Percentiles rank a stretch among this genome's conserved stretches.
These are phyloP conservation scores for Clitarchus hookeri DNA, from an alignment of 2,888 invertebrate genomes.

Conservation along the genomic window DNA sequence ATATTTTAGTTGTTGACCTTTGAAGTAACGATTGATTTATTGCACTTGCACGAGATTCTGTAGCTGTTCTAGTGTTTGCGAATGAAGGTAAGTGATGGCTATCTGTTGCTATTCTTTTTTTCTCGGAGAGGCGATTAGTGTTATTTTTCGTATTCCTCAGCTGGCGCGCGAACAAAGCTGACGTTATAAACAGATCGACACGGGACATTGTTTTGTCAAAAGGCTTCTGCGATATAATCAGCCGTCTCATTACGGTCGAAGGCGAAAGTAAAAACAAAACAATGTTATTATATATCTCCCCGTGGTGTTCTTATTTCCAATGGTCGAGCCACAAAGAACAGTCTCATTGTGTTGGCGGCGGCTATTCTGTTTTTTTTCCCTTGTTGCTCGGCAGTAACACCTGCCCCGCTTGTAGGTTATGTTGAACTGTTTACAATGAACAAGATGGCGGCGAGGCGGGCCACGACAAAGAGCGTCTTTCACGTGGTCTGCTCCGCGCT, in stretches of 20 bases:
- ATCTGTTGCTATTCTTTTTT: neutral
- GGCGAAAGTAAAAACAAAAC: neutral
- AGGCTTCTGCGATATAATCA: conserved; percentile 5
- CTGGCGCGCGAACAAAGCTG: neutral
- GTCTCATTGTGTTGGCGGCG: neutral
- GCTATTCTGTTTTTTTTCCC: neutral
- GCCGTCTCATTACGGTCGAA: conserved; percentile 1
- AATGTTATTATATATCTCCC: neutral
- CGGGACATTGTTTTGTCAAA: conserved; percentile 5
- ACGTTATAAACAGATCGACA: neutral
- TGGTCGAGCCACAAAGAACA: neutral
- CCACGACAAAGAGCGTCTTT: neutral
- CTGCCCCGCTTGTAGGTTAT: conserved; percentile 9
- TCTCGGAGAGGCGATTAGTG: neutral
- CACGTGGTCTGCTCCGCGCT: neutral
- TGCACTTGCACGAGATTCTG: neutral
- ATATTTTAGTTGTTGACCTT: neutral
- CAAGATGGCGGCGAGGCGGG: neutral
- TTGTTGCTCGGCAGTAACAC: neutral
- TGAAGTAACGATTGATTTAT: neutral
- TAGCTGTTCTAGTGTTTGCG: neutral
- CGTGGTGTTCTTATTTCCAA: neutral
- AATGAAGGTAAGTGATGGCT: neutral
- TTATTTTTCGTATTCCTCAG: neutral
- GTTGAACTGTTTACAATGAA: conserved; percentile 7